Conservation (phyloP, 2,888 invertebrate genomes). For the Octonoba sinensis region DNA sequence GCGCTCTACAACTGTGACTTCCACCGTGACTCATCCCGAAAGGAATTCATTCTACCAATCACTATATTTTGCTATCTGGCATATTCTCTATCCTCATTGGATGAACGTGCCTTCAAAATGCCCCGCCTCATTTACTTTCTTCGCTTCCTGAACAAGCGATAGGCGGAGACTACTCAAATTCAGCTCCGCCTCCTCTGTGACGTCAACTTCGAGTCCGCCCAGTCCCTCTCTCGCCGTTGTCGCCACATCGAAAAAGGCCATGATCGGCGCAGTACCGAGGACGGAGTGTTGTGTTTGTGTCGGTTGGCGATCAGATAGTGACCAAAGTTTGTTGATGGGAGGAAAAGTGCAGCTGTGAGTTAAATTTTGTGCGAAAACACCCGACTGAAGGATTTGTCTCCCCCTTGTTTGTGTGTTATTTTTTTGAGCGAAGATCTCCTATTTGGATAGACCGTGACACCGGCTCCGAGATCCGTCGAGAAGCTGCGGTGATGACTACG, state of each 20-base stretch:
- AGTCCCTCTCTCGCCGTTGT: constrained; percentile 1
- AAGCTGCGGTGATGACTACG: constrained; percentile 4
- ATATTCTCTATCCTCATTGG: constrained; percentile 27
- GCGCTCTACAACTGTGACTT: constrained; percentile 11
- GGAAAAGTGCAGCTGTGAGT: constrained; percentile 22
- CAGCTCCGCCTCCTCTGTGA: constrained; percentile 22
- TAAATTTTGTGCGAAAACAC: too few relatives aligned
- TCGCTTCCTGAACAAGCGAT: neutral
- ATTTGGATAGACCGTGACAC: constrained; percentile 1
- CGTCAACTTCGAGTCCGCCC: constrained; percentile 21
- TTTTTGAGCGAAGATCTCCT: neutral
- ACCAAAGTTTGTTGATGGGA: neutral
- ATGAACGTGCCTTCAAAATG: neutral
- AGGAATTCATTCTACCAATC: constrained; percentile 40
- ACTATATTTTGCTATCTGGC: neutral
- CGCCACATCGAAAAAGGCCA: constrained; percentile 21
- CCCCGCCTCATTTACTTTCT: constrained; percentile 12
- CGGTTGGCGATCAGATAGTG: constrained; percentile 6
- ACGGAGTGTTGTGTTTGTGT: constrained; percentile 16
- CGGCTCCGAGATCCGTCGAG: neutral
- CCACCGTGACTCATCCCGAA: constrained; percentile 48
- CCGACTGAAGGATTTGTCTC: constrained; percentile 3
- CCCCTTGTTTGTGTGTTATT: neutral
- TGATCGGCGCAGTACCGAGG: constrained; percentile 12
- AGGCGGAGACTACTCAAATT: neutral